phyloP scores from a whole-genome alignment of 2,113 vertebrate species.

The Chlamydotis undulata region DNA sequence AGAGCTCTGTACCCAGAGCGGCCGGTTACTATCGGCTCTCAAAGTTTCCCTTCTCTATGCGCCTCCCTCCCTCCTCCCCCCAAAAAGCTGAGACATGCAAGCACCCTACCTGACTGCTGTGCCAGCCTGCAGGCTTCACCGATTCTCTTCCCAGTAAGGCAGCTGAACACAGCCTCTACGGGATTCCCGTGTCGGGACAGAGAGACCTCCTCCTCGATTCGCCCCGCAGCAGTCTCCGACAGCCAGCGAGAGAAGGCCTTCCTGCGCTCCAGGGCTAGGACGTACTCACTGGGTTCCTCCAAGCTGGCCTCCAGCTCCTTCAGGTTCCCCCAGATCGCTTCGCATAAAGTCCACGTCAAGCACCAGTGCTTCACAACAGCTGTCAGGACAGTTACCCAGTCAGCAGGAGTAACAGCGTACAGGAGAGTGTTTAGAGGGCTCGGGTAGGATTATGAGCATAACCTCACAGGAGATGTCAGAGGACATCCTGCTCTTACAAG shows the following conservation, averaged over 20 bases:
- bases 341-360: constrained; percentile 90
- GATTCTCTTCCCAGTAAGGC: constrained; percentile 88
- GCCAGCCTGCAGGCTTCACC: constrained; percentile 90
- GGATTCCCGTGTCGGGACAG: constrained; percentile 65
- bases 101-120: constrained; percentile 83
- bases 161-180: constrained; percentile 90
- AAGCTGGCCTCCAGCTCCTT: constrained; percentile 74
- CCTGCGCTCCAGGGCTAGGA: constrained; percentile 83
- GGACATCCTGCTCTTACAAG: neutral
- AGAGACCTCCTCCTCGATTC: constrained; percentile 85
- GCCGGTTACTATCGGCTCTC: neutral
- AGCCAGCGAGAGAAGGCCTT: constrained; percentile 90
- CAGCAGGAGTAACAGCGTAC: accelerated
- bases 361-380: constrained; percentile 84
- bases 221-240: constrained; percentile 71
- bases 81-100: accelerated
- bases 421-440: neutral
- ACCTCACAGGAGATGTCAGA: no score
- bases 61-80: no score
- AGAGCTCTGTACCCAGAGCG: accelerated
- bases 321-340: constrained; percentile 88
- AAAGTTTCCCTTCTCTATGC: no score
- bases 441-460: accelerated
- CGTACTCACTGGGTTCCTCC: constrained; percentile 75
- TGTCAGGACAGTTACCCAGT: neutral